Conservation (phyloP, 2,797 vertebrate genomes). For the Siniperca undulata region DNA sequence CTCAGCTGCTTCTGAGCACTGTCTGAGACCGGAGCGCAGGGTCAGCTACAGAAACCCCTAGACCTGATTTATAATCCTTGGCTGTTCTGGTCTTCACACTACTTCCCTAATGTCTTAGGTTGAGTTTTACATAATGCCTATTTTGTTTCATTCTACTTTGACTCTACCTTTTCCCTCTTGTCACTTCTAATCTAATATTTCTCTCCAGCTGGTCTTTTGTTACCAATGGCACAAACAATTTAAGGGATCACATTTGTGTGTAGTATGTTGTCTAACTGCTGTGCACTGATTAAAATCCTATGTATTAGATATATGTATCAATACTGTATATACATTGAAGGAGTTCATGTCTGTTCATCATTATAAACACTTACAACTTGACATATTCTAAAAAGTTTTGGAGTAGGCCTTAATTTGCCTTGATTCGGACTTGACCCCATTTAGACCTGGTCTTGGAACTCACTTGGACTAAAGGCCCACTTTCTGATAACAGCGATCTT, state of each 20-base stretch:
- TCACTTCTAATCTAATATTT: background rate
- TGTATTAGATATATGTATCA: background rate
- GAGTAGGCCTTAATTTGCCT: background rate
- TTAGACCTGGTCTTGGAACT: background rate
- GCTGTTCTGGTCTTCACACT: conserved; percentile 21
- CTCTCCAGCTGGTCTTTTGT: background rate
- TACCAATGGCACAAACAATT: background rate
- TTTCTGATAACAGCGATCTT: background rate
- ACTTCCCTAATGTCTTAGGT: conserved; percentile 11
- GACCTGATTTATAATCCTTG: conserved; percentile 33
- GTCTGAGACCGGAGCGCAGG: background rate
- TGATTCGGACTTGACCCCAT: background rate
- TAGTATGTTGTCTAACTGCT: background rate
- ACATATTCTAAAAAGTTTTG: background rate
- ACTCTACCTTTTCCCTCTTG: background rate
- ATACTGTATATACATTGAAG: background rate
- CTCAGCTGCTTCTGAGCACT: conserved; percentile 31
- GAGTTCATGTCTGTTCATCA: background rate
- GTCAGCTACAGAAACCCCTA: conserved; percentile 30
- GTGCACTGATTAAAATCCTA: background rate
- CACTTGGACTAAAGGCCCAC: background rate
- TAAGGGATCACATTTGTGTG: background rate
- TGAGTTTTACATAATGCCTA: conserved; percentile 10
- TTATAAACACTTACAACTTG: background rate
- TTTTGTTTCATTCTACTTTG: conserved; percentile 16